Evolutionary conservation across 2,797 vertebrate species (phyloP), one percentile per base, ranked within the genome.

Genomic region (Thripadectes ignobilis): DNA sequence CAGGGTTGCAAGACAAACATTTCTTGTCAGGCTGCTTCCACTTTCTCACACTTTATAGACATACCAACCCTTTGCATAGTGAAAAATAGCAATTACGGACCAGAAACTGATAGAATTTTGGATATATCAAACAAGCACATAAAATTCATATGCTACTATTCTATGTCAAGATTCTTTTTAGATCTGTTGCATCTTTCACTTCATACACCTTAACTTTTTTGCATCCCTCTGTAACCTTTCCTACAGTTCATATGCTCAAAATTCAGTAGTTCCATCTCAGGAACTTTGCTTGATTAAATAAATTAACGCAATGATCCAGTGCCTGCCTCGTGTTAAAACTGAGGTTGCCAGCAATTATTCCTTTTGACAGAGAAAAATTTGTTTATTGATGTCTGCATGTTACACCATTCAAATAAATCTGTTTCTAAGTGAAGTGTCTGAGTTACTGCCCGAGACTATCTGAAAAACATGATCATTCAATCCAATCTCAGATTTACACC

Each of bases 401-500:
- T 95, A 94, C 82, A 92, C 74, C 23, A 29, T 95, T 97, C 94
- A 96, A 86, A 98, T 97, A 98, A 97, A 98, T 98, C 93, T 93
- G 91, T 97, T 96, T 92, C 84, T 98, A 98, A 98, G 88, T 97
- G 95, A 96, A 94, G 92, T 83, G 72, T 94, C 92, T 97, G 93
- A 97, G 96, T 97, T 97, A 89, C 72, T 95, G 92, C 80, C 96
- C 54, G 52, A 92, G 94, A 94, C 92, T 97, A 93, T 97, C 93
- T 94, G 95, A 68, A 97, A 98, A 98, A 96, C 97, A 98, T 98
- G 97, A 98, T 97, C 92, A 93, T 95, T 98, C 97, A 97, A 96
- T 54, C 39, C 93, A 90, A 77, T 92, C 85, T 97, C 80, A 97
- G 86, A 98, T 98, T 98, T 98, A 94, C 62, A 88, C 77, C 78